Evolutionary conservation across 2,888 invertebrate genomes (phyloP).

Genomic region (Lasius platythorax): DNA sequence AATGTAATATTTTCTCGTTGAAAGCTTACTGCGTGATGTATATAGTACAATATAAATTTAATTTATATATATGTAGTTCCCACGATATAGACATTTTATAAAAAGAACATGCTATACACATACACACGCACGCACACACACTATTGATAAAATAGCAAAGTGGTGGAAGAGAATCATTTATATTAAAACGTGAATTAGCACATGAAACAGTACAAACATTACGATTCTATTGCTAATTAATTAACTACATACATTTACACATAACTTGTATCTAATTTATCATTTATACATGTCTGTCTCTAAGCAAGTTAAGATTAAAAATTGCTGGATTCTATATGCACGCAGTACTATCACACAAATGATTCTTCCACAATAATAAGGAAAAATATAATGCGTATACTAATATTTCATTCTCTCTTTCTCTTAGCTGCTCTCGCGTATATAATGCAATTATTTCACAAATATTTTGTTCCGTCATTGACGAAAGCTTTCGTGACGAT

Average conservation of each 20-base stretch:
- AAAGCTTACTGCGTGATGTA: constrained; percentile 6
- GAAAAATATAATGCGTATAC: not conserved
- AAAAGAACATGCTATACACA: constrained; percentile 2
- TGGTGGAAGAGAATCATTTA: not conserved
- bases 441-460: not conserved
- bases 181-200: not conserved
- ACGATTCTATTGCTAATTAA: not conserved
- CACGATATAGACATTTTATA: not conserved
- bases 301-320: not conserved
- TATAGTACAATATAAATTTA: constrained; percentile 23
- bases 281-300: not conserved
- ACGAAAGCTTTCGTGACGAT: not conserved
- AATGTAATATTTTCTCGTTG: constrained; percentile 21
- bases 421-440: not conserved
- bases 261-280: not conserved
- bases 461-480: constrained; percentile 10
- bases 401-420: not conserved
- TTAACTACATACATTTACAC: constrained; percentile 21
- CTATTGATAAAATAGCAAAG: constrained; percentile 23
- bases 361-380: not conserved
- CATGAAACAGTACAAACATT: not conserved
- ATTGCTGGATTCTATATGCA: not conserved
- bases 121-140: not conserved
- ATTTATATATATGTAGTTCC: constrained; percentile 22
- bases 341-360: not conserved